Percentiles rank a stretch among this genome's conserved stretches.
Evolutionary conservation across 2,797 vertebrate species (phyloP).

Genomic region (Poeciliopsis paucimaculata): DNA sequence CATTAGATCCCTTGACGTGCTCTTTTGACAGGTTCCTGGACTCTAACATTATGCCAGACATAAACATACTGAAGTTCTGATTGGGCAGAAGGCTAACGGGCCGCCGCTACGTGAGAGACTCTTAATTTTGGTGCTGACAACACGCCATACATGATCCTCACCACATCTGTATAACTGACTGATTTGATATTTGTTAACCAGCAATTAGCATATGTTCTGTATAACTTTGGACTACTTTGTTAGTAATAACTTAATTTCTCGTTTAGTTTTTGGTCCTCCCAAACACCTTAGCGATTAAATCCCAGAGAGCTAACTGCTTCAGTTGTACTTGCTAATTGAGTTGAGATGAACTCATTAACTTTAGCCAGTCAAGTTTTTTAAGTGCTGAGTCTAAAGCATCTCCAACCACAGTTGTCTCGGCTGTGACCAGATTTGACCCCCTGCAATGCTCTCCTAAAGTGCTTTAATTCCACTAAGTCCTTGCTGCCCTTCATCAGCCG

Average conservation of each 20-base stretch:
- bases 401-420: neutral
- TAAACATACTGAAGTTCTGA: too few relatives aligned
- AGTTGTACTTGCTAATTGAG: neutral
- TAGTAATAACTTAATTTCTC: neutral
- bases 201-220: neutral
- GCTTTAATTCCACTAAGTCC: constrained; percentile 39
- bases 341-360: constrained; percentile 19
- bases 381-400: neutral
- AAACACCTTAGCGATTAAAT: neutral
- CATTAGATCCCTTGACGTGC: too few relatives aligned
- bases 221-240: neutral
- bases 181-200: neutral
- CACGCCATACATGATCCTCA: neutral
- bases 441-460: neutral
- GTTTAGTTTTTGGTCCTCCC: neutral
- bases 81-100: too few relatives aligned
- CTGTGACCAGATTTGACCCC: neutral
- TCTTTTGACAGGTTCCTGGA: too few relatives aligned
- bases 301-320: neutral
- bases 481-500: constrained; percentile 41
- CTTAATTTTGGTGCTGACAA: too few relatives aligned
- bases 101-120: too few relatives aligned
- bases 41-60: too few relatives aligned
- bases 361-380: constrained; percentile 2
- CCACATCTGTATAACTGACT: neutral